A percentile compares a stretch with the other conserved stretches of the same genome.
Conservation (phyloP, 2,888 invertebrate genomes). For the Aphidoletes aphidimyza region DNA sequence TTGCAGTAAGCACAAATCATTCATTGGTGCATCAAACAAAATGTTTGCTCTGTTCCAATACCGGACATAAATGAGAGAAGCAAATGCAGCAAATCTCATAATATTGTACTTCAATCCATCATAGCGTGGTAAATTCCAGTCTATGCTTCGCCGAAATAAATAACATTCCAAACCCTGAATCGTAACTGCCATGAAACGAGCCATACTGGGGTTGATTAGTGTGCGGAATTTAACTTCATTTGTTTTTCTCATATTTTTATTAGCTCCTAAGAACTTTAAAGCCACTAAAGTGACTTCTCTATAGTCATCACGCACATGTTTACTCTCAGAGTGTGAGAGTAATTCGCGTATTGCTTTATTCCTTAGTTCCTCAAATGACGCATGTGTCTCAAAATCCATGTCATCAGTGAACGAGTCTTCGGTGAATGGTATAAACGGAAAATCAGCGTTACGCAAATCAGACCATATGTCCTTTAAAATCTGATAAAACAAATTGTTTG, state of each 20-base stretch:
- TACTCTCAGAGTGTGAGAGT: background rate
- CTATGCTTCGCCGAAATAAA: background rate
- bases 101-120: background rate
- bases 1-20: background rate
- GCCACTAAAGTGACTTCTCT: background rate
- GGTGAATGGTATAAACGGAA: background rate
- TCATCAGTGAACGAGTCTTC: background rate
- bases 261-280: background rate
- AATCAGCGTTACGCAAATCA: background rate
- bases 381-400: background rate
- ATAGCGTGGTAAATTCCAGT: background rate
- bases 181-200: background rate
- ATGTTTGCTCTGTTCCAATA: background rate
- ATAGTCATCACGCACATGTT: background rate
- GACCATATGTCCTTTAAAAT: background rate
- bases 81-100: background rate
- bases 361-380: background rate
- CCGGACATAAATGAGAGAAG: background rate
- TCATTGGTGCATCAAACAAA: background rate
- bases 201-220: background rate
- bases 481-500: background rate
- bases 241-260: background rate
- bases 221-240: conserved; percentile 13
- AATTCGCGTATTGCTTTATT: background rate
- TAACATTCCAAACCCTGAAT: conserved; percentile 12